Evolutionary conservation across 2,888 invertebrate species (phyloP).

Genomic region (Troilus luridus): DNA sequence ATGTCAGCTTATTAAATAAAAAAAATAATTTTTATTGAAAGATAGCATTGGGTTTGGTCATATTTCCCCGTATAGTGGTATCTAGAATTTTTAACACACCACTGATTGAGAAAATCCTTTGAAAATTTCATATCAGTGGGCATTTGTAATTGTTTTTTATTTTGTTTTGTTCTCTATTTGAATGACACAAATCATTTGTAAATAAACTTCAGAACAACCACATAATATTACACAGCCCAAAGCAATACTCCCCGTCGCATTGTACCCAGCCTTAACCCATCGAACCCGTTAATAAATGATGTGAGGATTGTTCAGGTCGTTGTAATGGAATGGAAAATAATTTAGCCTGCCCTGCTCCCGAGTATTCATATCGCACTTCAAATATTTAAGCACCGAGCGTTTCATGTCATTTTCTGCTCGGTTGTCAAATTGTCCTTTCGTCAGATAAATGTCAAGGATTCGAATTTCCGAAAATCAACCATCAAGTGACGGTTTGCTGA

Average conservation of each 20-base stretch:
- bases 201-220: too few species aligned
- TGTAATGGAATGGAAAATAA: slow-evolving; percentile 16
- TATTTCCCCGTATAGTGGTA: too few species aligned
- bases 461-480: background rate
- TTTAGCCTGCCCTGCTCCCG: background rate
- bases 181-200: too few species aligned
- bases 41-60: too few species aligned
- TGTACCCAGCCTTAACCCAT: background rate
- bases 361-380: background rate
- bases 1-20: too few species aligned
- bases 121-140: too few species aligned
- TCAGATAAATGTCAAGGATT: background rate
- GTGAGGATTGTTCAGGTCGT: background rate
- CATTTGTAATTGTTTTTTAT: too few species aligned
- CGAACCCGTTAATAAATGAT: background rate
- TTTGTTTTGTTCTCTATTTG: too few species aligned
- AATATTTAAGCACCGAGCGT: background rate
- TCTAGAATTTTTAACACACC: too few species aligned
- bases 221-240: too few species aligned
- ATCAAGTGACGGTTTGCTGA: background rate
- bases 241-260: background rate
- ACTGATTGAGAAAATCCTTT: too few species aligned
- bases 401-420: background rate
- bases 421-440: background rate
- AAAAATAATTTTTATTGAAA: too few species aligned